Base-by-base conservation (phyloP, 2,797 vertebrate genomes). In the Amazona finschi region DNA sequence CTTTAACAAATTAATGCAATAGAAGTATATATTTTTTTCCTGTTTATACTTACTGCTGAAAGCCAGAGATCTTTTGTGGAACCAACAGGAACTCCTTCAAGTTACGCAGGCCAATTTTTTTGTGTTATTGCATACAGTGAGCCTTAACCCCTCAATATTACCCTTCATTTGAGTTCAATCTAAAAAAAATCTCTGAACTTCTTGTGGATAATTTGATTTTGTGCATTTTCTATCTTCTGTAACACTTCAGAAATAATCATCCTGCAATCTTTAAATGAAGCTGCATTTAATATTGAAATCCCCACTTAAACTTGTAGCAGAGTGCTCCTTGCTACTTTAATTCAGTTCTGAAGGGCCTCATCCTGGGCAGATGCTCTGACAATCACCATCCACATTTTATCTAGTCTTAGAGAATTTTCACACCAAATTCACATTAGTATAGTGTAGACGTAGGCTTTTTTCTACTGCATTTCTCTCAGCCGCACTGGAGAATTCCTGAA, bases 311-410 rank as follows among this genome's bases (percentile, higher is more conserved):
- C 85, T 60, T 91, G 30, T 39, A 81, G 22, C 43, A 20, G n/a
- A 49, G 28, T 28, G 58, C 12, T 86, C 27, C 53, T 81, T 91
- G 33, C 73, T 94, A 47, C 33, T 95, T 78, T 58, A 72, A 80
- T 81, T 95, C 22, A 15, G 10, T 86, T 95, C 58, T 88, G 83
- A 90, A 90, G 58, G 64, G n/a, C 18, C 12, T 93, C 74, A 82
- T 86, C n/a, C 69, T 81, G 43, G 31, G 64, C 25, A 76, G 74
- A 64, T 86, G 25, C 50, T 86, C 43, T 90, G 36, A 61, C 39
- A 55, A 47, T 83, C 58, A 50, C 21, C 43, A 33, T 90, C 30
- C 13, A 6, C 31, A 33, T 81, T 84, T 79, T 67, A 61, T 46
- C 36, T 66, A 36, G 38, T 62, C 58, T 47, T 83, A 27, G 65